phyloP scores from a whole-genome alignment of 2,888 invertebrate species.

The Leucania comma region DNA sequence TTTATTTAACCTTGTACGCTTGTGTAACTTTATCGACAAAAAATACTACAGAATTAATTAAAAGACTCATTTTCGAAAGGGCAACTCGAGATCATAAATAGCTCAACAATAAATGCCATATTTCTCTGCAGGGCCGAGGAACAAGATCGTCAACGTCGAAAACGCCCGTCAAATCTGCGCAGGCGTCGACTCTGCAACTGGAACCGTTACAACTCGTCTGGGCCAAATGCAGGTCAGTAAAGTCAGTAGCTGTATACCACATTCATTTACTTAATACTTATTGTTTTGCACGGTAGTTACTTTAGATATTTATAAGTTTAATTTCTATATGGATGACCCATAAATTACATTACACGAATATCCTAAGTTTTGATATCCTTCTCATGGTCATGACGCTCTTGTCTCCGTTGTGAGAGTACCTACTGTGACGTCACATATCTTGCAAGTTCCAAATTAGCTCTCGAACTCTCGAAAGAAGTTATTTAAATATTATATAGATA shows the following conservation, averaged over 20 bases:
- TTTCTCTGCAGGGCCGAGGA: constrained; percentile 79
- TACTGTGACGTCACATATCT: too few species aligned
- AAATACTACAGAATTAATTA: too few species aligned
- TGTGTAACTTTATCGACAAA: too few species aligned
- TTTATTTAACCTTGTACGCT: too few species aligned
- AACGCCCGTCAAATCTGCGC: constrained; percentile 79
- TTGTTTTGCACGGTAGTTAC: constrained; percentile 8
- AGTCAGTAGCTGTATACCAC: constrained; percentile 56
- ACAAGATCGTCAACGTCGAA: constrained; percentile 84
- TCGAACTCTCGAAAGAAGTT: too few species aligned
- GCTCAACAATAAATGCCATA: neutral
- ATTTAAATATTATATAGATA: too few species aligned
- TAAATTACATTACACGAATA: neutral
- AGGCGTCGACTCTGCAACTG: constrained; percentile 80
- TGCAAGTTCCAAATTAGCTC: too few species aligned
- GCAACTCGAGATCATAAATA: too few species aligned
- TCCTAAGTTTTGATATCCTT: neutral
- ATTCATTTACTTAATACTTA: constrained; percentile 18
- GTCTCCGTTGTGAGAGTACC: too few species aligned
- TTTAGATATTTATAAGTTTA: neutral
- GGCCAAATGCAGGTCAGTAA: constrained; percentile 95
- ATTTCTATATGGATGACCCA: too few species aligned
- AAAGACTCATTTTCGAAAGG: too few species aligned
- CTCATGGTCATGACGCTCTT: too few species aligned
- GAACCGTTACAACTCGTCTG: constrained; percentile 98